A percentile compares a stretch with the other conserved stretches of the same genome.
Conservation (phyloP, 2,888 invertebrate genomes). For the Cylindroiulus punctatus region DNA sequence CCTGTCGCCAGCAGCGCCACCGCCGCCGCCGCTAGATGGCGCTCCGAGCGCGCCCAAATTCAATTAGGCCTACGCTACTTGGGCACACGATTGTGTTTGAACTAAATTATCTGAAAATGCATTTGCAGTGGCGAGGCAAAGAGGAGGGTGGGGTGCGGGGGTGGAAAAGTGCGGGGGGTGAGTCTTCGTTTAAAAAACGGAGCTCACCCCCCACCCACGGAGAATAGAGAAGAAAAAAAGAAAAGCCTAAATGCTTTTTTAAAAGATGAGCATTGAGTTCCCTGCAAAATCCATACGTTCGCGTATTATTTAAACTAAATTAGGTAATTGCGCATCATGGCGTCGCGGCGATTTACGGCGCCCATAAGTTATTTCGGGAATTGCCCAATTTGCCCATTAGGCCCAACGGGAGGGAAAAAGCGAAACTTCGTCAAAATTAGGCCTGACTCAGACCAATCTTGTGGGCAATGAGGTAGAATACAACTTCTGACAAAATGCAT, state of each 20-base stretch:
- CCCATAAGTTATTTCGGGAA: conserved; percentile 31
- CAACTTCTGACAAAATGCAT: too few species aligned
- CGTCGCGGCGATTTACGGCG: conserved; percentile 16
- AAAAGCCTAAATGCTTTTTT: conserved; percentile 38
- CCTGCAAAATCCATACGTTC: conserved; percentile 23
- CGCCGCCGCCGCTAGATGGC: not conserved
- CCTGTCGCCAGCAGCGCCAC: too few species aligned
- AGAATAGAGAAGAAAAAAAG: not conserved
- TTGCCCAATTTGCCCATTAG: conserved; percentile 28
- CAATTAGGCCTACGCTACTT: conserved; percentile 42
- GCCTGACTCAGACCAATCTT: too few species aligned
- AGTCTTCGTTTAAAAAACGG: conserved; percentile 26
- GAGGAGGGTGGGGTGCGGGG: not conserved
- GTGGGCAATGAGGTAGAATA: too few species aligned
- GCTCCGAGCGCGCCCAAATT: conserved; percentile 14
- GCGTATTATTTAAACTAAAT: conserved; percentile 37
- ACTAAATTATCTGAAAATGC: conserved; percentile 42
- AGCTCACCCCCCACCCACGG: not conserved
- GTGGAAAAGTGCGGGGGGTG: conserved; percentile 22
- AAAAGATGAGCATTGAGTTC: conserved; percentile 37
- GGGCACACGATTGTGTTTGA: conserved; percentile 42
- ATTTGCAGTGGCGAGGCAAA: conserved; percentile 32
- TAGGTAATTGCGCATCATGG: conserved; percentile 42
- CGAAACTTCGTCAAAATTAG: conserved; percentile 37
- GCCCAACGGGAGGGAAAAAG: not conserved